Evolutionary conservation across 2,113 vertebrate genomes (phyloP).

Genomic region (Eudyptes chrysolophus): DNA sequence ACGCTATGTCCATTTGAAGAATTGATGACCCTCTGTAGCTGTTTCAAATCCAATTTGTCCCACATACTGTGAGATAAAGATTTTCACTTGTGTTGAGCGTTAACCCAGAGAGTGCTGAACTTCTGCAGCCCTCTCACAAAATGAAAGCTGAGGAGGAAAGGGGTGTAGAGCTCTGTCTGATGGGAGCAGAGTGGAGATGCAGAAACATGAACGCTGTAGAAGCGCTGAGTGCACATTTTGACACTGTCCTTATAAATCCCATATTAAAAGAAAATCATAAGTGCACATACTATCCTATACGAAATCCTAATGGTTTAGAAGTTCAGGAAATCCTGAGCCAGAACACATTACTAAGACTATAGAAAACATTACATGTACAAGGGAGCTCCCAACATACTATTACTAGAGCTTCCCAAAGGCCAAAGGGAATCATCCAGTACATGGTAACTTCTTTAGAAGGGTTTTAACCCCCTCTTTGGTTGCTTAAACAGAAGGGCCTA

Average conservation of each 20-base stretch:
- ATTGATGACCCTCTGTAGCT: not conserved
- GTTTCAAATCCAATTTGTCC: conserved; percentile 52
- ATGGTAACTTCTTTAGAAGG: not conserved
- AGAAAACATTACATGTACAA: not conserved
- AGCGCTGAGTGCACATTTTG: not conserved
- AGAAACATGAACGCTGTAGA: not conserved
- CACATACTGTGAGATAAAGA: conserved; percentile 35
- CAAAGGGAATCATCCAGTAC: not conserved
- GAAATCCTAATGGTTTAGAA: not conserved
- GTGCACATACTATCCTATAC: not conserved
- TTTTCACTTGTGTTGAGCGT: conserved; percentile 13
- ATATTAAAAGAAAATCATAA: not conserved
- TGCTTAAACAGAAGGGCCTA: not conserved
- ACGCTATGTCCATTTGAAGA: conserved; percentile 36
- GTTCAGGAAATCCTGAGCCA: not conserved
- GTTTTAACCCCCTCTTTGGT: not conserved
- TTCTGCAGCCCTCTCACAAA: not conserved
- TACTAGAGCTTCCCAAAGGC: not conserved
- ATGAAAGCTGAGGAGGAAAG: not conserved
- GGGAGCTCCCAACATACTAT: not conserved
- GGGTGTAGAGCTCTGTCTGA: not conserved
- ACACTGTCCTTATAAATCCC: not conserved
- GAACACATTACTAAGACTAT: not conserved
- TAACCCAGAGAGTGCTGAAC: not conserved
- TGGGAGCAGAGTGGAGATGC: not conserved